Percentiles rank a stretch among this genome's conserved stretches.
These are phyloP conservation scores for Cosmia pyralina DNA, from an alignment of 2,888 invertebrate genomes.

Conservation along the genomic window DNA sequence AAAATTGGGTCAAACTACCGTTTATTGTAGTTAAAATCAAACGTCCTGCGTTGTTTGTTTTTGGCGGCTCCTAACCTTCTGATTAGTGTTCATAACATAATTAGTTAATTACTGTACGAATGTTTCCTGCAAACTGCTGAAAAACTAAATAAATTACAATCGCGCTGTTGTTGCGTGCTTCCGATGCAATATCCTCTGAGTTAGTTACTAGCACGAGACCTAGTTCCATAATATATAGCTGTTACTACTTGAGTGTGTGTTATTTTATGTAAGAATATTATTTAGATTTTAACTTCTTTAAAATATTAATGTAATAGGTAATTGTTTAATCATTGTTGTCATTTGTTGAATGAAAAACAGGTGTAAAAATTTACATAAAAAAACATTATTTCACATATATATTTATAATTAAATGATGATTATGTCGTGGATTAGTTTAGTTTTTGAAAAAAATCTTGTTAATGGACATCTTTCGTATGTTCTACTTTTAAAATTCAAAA, in stretches of 20 bases:
- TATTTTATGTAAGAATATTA: slow-evolving; percentile 24
- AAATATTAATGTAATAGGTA: neutral
- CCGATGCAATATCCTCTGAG: slow-evolving; percentile 70
- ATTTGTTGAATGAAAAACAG: neutral
- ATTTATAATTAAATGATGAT: neutral
- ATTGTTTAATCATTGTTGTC: neutral
- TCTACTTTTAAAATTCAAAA: neutral
- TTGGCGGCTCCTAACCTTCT: slow-evolving; percentile 55
- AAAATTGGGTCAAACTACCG: slow-evolving; percentile 41
- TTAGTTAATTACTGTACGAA: slow-evolving; percentile 59
- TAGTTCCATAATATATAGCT: slow-evolving; percentile 59
- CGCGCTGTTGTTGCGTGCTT: slow-evolving; percentile 69
- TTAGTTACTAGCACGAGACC: slow-evolving; percentile 57
- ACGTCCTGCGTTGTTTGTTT: slow-evolving; percentile 55
- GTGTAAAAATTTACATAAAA: neutral
- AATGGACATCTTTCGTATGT: neutral
- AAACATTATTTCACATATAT: too few species aligned
- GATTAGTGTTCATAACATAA: slow-evolving; percentile 53
- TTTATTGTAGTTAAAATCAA: slow-evolving; percentile 49
- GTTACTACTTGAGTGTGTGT: slow-evolving; percentile 20
- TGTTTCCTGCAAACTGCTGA: slow-evolving; percentile 58
- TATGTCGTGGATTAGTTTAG: neutral
- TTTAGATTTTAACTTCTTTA: neutral
- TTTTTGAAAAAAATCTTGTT: neutral
- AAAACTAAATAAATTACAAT: slow-evolving; percentile 65